Evolutionary conservation across 2,888 invertebrate species (phyloP).

Genomic region (Callosobruchus maculatus): DNA sequence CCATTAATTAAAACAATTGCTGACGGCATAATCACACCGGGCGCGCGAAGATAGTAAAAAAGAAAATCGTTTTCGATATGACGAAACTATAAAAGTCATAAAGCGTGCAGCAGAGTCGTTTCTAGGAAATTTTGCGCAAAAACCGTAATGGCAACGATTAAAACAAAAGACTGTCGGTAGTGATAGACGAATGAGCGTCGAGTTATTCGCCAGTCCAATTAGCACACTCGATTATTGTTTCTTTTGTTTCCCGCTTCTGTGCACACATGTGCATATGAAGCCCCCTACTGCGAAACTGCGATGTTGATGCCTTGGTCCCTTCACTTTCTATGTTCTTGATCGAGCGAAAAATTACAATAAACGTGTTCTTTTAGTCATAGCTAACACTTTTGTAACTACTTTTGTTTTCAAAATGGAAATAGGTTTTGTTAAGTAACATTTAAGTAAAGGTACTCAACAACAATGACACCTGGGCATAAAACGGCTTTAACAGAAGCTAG

Average conservation of each 20-base stretch:
- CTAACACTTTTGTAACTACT: too few species aligned
- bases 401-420: too few species aligned
- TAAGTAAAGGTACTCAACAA: too few species aligned
- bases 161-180: neutral
- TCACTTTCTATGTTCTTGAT: neutral
- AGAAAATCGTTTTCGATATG: neutral
- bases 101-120: neutral
- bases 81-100: neutral
- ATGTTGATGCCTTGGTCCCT: neutral
- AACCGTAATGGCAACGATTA: neutral
- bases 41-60: neutral
- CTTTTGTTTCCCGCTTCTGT: neutral
- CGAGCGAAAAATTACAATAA: neutral
- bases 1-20: neutral
- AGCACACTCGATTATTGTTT: neutral
- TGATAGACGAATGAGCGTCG: neutral
- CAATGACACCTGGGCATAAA: too few species aligned
- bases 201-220: neutral
- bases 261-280: neutral
- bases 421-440: too few species aligned
- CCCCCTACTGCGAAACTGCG: neutral
- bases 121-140: neutral
- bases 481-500: too few species aligned
- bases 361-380: too few species aligned
- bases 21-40: too few species aligned